phyloP scores from a whole-genome alignment of 1,140 invertebrate genomes.

The Conus ventricosus region DNA sequence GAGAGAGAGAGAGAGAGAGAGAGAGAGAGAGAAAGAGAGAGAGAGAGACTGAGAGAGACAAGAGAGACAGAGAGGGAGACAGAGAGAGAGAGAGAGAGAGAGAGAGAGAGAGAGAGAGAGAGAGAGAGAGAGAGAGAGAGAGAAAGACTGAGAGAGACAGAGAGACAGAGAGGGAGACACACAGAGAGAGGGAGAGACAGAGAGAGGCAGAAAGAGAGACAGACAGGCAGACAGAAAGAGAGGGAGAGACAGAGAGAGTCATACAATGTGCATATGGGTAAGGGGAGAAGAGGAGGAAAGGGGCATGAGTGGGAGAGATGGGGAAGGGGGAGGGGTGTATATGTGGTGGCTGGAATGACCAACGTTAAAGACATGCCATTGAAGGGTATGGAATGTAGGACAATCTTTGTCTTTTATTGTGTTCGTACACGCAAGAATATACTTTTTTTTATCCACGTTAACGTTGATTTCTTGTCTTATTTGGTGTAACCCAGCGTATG shows the following conservation, averaged over 20 bases:
- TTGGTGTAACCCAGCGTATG: too few species aligned
- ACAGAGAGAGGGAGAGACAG: not conserved
- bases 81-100: conserved; percentile 6
- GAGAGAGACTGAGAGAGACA: not conserved
- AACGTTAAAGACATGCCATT: too few species aligned
- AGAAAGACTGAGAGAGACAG: conserved; percentile 10
- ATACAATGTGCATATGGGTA: too few species aligned
- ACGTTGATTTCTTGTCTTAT: too few species aligned
- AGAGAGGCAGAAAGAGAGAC: not conserved
- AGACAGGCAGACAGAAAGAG: not conserved
- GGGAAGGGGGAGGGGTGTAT: too few species aligned
- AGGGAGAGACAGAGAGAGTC: not conserved
- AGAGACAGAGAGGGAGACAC: not conserved
- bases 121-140: conserved; percentile 13
- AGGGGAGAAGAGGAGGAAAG: too few species aligned
- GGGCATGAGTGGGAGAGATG: too few species aligned
- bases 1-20: conserved; percentile 3
- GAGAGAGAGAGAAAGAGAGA: conserved; percentile 7
- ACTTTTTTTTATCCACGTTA: too few species aligned
- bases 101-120: not conserved
- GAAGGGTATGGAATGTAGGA: too few species aligned
- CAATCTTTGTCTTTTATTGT: too few species aligned
- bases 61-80: not conserved
- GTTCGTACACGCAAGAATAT: too few species aligned
- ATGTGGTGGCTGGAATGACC: too few species aligned